Evolutionary conservation across 1,140 invertebrate genomes (phyloP).

Genomic region (Coelopa frigida): DNA sequence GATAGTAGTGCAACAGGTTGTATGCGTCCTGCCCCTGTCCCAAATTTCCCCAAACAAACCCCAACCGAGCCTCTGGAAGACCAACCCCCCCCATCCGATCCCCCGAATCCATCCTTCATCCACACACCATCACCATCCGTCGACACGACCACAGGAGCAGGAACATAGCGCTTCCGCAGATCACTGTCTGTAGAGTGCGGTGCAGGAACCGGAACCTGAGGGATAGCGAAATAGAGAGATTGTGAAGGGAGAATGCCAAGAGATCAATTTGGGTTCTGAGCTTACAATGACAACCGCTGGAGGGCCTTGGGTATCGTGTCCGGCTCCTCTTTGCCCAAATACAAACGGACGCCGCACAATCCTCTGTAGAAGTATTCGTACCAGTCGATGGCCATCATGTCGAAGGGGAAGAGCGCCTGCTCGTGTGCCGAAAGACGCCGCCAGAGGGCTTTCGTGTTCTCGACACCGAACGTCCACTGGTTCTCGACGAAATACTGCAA

Average conservation of each 20-base stretch:
- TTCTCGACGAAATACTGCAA: conserved; percentile 58
- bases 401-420: conserved; percentile 57
- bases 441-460: conserved; percentile 56
- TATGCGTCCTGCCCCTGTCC: no score
- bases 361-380: conserved; percentile 51
- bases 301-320: conserved; percentile 49
- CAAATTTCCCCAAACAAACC: no score
- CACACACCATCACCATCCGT: no score
- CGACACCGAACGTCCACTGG: conserved; percentile 60
- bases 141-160: conserved; percentile 1
- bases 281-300: conserved; percentile 15
- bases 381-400: conserved; percentile 60
- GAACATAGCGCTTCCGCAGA: not conserved
- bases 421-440: conserved; percentile 53
- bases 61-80: no score
- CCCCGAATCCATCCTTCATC: no score
- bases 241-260: not conserved
- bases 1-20: no score
- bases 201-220: conserved; percentile 9
- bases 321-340: conserved; percentile 60
- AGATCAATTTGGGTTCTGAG: not conserved
- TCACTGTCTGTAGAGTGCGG: not conserved
- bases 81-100: no score
- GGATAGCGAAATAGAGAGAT: not conserved
- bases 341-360: conserved; percentile 55